Conservation (phyloP, 2,113 vertebrate species). For the Ammospiza nelsoni region DNA sequence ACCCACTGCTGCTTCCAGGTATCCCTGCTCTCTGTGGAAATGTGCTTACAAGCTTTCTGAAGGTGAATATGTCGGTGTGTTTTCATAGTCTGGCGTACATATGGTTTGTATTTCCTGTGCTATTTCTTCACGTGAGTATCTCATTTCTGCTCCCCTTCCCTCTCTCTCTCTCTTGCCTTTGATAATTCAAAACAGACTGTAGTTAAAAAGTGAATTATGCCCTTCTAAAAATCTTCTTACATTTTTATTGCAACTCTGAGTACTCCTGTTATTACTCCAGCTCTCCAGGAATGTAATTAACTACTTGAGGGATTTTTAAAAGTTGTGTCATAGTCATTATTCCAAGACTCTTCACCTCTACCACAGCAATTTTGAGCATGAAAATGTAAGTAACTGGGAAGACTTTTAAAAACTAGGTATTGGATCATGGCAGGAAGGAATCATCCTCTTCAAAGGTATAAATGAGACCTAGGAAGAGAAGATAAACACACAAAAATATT, state of each 20-base stretch:
- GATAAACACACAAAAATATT: not conserved
- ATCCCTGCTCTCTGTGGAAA: not conserved
- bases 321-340: not conserved
- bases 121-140: not conserved
- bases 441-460: not conserved
- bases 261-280: not conserved
- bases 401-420: not conserved
- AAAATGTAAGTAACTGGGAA: not conserved
- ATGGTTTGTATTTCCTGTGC: slow-evolving; percentile 38
- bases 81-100: not conserved
- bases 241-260: not conserved
- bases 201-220: slow-evolving; percentile 36
- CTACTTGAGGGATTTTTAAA: not conserved
- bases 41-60: not conserved
- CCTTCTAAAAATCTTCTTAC: not conserved
- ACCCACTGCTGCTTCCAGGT: not conserved
- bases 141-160: not conserved
- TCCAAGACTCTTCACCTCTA: not conserved
- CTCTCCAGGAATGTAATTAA: not conserved
- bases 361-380: not conserved
- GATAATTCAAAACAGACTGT: slow-evolving; percentile 32
- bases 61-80: not conserved
- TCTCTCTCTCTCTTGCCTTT: not conserved
- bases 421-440: not conserved
- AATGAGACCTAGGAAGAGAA: not conserved